Base-by-base conservation (phyloP, 1,140 invertebrate species). In the Cataglyphis hispanica region DNA sequence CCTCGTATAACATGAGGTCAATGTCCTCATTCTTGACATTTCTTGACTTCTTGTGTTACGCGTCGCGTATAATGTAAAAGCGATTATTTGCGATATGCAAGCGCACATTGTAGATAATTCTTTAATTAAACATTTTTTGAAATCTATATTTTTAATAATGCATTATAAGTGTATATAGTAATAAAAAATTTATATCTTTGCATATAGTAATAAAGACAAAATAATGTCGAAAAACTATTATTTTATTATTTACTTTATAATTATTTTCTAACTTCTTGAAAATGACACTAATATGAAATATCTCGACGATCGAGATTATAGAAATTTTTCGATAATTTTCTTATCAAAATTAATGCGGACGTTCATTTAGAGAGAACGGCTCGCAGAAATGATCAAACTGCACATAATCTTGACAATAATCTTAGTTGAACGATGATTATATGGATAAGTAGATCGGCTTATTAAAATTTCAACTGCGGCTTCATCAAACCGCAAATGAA, bases 371-470 rank as follows among this genome's bases (percentile, higher is more conserved):
- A 16, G 6, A 27, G 13, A 63, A 16, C 25, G 11, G 22, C 13
- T 61, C 13, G 31, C 60, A 63, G 25, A 27, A 63, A 16, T 63
- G 16, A 19, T 63, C 6, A 63, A 63, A 63, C 60, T 4, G 53
- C 53, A 10, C 22, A 75, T 75, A 77, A 77, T 77, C 19, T 43
- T 6, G 16, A 27, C 75, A 19, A 76, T 63, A 76, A 58, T 25
- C 50, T 75, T 50, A 31, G 58, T 64, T 63, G 61, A 78, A 53
- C 61, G 53, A 27, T 40, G 10, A 1, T 50, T 34, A 19, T 34
- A 19, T 13, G 27, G 43, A 37, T 27, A 80, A 80, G 25, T 34
- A 50, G 40, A 46, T 25, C 31, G 27, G 31, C 16, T 60, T 67
- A 50, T 60, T 67, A 50, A 27, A 69, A 37, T 69, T 50, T 69